Evolutionary conservation across 2,797 vertebrate species (phyloP), one percentile per base, ranked within the genome.

Genomic region (Malurus splendens): DNA sequence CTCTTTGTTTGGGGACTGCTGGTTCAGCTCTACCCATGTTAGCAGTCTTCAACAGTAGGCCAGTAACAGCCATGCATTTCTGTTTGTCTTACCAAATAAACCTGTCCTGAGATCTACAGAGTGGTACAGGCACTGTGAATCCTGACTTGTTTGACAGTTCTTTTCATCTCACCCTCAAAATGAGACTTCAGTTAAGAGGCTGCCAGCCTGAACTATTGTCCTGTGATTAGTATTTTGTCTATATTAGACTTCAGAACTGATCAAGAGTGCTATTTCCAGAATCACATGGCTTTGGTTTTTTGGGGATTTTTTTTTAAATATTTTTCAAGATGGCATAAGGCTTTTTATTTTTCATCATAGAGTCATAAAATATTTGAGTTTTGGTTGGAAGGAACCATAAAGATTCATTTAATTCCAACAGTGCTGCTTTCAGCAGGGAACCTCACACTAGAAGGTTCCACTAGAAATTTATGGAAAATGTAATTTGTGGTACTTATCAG

Each of bases 201-300:
- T 74, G 66, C n/a, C 38, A 57, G 32, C 9, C 50, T 84, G 39
- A 60, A 79, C 57, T 77, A 22, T 1, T 41, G 25, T 82, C 19
- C 23, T 51, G 4, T 67, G 41, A 70, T 51, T 3, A 76, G 0
- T 38, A 45, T 59, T 72, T 67, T 61, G 11, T 67, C 25, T 57
- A 2, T 71, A 24, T 72, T 65, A n/a, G 39, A 41, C 22, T 79
- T 62, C 51, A 45, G 32, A 87, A 47, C 15, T 18, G 72, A 80
- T 45, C 4, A 62, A 55, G 47, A 67, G 18, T 68, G 22, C 2
- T 66, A 39, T 74, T 83, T 85, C 48, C 11, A 17, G 12, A 71
- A 23, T 48, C 32, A 44, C 0, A 0, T 30, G 17, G 16, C 3
- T 6, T 20, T 24, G 23, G 23, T 6, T 24, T 12, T n/a, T 42